Evolutionary conservation across 2,888 invertebrate genomes (phyloP).

Genomic region (Scaptomyza tumidula): DNA sequence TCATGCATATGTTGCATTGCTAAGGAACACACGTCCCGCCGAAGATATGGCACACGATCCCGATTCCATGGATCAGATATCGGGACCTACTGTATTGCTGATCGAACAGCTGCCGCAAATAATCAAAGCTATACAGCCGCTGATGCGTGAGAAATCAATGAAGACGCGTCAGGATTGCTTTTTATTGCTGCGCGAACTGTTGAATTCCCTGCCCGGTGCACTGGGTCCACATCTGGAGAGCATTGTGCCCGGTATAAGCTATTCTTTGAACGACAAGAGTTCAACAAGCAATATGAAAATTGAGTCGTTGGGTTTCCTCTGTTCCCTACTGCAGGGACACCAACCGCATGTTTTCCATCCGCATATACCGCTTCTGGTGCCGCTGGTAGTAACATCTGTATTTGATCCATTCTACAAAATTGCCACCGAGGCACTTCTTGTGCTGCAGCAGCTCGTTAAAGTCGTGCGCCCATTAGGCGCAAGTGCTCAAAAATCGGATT

Average conservation of each 20-base stretch:
- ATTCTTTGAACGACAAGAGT: constrained; percentile 95
- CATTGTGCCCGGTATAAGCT: constrained; percentile 95
- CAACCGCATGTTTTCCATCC: constrained; percentile 89
- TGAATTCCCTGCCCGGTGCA: constrained; percentile 94
- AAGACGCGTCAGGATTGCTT: constrained; percentile 96
- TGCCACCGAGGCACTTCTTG: constrained; percentile 96
- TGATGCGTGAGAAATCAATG: constrained; percentile 93
- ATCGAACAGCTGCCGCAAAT: constrained; percentile 89
- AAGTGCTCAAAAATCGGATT: constrained; percentile 84
- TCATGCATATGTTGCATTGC: constrained; percentile 96
- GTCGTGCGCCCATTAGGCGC: constrained; percentile 91
- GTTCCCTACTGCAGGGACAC: constrained; percentile 83
- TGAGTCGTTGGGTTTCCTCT: constrained; percentile 95
- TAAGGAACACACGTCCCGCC: constrained; percentile 94
- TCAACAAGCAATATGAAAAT: constrained; percentile 99
- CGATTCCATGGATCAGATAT: constrained; percentile 90
- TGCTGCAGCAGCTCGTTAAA: constrained; percentile 96
- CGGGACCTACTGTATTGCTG: constrained; percentile 88
- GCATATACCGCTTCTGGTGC: constrained; percentile 91
- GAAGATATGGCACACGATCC: constrained; percentile 88
- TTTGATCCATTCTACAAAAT: constrained; percentile 99
- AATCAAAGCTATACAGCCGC: constrained; percentile 94
- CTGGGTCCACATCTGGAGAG: constrained; percentile 93
- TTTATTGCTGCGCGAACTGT: constrained; percentile 94
- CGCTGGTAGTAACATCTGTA: constrained; percentile 94